These are phyloP conservation scores for Tautogolabrus adspersus DNA, from an alignment of 2,113 vertebrate species.

Conservation along the genomic window DNA sequence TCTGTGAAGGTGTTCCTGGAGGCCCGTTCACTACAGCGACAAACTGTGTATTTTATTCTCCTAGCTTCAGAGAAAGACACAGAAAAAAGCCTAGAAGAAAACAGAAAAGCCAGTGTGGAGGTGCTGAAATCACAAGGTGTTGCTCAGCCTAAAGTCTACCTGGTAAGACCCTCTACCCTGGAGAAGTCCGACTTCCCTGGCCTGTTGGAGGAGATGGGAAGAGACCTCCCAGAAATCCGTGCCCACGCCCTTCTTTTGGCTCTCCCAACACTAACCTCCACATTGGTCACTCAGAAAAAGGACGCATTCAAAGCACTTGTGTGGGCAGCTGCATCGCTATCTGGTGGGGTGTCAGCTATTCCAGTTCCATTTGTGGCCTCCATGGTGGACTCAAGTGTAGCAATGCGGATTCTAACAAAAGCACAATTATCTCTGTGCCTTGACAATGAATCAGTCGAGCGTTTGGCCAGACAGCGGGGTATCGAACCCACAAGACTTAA, in stretches of 20 bases:
- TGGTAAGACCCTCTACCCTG: conserved; percentile 65
- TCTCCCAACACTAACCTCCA: conserved; percentile 66
- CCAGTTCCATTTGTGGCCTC: conserved; percentile 81
- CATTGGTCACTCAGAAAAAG: conserved; percentile 75
- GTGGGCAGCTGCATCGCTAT: conserved; percentile 81
- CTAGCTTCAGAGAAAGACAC: conserved; percentile 63
- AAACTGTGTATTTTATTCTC: conserved; percentile 74
- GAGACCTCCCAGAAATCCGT: conserved; percentile 79
- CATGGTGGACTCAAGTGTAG: conserved; percentile 79
- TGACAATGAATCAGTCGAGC: conserved; percentile 72
- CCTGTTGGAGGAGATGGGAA: conserved; percentile 71
- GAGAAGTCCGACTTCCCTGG: conserved; percentile 75
- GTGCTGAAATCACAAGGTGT: conserved; percentile 71
- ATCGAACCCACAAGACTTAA: conserved; percentile 60
- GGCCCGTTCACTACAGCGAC: conserved; percentile 66
- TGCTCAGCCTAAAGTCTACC: conserved; percentile 70
- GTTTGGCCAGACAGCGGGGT: conserved; percentile 64
- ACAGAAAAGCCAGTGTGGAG: conserved; percentile 65
- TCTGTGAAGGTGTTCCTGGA: conserved; percentile 69
- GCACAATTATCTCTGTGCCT: conserved; percentile 76
- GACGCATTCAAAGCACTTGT: conserved; percentile 79
- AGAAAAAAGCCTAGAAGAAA: conserved; percentile 65
- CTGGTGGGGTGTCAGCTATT: conserved; percentile 77
- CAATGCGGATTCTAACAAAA: conserved; percentile 75
- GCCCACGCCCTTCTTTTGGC: conserved; percentile 77